A percentile compares a stretch with the other conserved stretches of the same genome.
phyloP scores from a whole-genome alignment of 2,888 invertebrate genomes.

The Drosophila subsilvestris region DNA sequence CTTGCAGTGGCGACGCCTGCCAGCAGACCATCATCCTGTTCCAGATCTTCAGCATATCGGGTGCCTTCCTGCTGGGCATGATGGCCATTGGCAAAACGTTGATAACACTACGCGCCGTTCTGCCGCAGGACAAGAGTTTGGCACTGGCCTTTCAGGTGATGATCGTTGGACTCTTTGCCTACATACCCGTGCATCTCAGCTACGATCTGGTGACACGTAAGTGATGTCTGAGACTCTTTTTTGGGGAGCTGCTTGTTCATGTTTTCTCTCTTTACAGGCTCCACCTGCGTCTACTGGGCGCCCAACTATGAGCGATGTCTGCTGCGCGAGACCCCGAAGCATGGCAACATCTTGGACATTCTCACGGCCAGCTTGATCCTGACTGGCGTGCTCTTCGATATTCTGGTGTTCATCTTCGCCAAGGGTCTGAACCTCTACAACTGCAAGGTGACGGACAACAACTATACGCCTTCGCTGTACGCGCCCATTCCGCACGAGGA shows the following conservation, averaged over 20 bases:
- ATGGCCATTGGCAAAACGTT: slow-evolving; percentile 84
- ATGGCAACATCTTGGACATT: slow-evolving; percentile 85
- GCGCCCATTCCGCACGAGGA: slow-evolving; percentile 76
- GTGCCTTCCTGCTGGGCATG: slow-evolving; percentile 83
- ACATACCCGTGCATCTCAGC: slow-evolving; percentile 87
- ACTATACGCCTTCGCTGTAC: slow-evolving; percentile 81
- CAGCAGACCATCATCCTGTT: slow-evolving; percentile 85
- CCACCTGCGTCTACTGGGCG: slow-evolving; percentile 85
- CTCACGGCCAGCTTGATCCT: slow-evolving; percentile 84
- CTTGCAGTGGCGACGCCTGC: slow-evolving; percentile 85
- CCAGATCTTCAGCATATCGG: slow-evolving; percentile 84
- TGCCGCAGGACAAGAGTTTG: slow-evolving; percentile 87
- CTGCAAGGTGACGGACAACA: slow-evolving; percentile 83
- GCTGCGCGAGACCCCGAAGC: slow-evolving; percentile 84
- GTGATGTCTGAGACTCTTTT: slow-evolving; percentile 27
- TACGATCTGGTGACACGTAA: slow-evolving; percentile 87
- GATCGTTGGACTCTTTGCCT: slow-evolving; percentile 85
- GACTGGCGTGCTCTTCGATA: slow-evolving; percentile 84
- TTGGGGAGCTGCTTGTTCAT: neutral
- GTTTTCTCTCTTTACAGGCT: slow-evolving; percentile 62
- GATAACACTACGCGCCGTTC: slow-evolving; percentile 86
- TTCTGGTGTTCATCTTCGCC: slow-evolving; percentile 84
- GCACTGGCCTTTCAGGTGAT: slow-evolving; percentile 86
- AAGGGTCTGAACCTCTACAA: slow-evolving; percentile 82
- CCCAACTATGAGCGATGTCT: slow-evolving; percentile 83